A percentile compares a stretch with the other conserved stretches of the same genome.
These are phyloP conservation scores for Euzetes globulus DNA, from an alignment of 2,888 invertebrate species.

Conservation along the genomic window DNA sequence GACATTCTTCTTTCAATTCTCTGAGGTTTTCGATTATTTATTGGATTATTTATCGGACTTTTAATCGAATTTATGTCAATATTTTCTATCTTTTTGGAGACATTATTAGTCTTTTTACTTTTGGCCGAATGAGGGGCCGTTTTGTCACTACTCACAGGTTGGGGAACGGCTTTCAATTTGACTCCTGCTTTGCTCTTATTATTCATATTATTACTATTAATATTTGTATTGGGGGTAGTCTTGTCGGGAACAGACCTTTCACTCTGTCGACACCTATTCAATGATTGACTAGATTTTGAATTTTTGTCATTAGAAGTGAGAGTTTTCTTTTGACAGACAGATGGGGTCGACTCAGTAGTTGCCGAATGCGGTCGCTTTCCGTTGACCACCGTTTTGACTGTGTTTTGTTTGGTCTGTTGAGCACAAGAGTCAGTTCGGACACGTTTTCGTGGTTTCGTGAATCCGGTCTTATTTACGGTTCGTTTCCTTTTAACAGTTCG, in stretches of 20 bases:
- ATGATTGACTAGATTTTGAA: constrained; percentile 13
- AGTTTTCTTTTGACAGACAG: not conserved
- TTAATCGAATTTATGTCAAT: not conserved
- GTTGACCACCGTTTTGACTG: not conserved
- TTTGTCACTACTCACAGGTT: not conserved
- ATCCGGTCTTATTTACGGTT: constrained; percentile 42
- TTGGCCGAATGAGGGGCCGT: not conserved
- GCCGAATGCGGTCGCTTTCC: constrained; percentile 11
- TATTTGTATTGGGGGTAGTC: not conserved
- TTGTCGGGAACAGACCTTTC: not conserved
- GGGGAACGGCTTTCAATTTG: not conserved
- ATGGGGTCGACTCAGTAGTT: not conserved
- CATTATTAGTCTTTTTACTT: not conserved
- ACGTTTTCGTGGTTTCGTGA: constrained; percentile 40
- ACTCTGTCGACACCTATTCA: not conserved
- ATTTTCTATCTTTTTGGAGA: not conserved
- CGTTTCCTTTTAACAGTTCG: constrained; percentile 37
- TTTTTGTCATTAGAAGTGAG: not conserved
- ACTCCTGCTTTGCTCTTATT: not conserved
- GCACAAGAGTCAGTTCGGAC: not conserved
- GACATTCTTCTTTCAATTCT: constrained; percentile 2
- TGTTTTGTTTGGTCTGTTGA: constrained; percentile 5
- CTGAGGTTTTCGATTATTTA: not conserved
- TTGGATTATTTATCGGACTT: not conserved
- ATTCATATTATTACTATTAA: not conserved